Conservation (phyloP, 2,797 vertebrate species). For the Cyprinella venusta region DNA sequence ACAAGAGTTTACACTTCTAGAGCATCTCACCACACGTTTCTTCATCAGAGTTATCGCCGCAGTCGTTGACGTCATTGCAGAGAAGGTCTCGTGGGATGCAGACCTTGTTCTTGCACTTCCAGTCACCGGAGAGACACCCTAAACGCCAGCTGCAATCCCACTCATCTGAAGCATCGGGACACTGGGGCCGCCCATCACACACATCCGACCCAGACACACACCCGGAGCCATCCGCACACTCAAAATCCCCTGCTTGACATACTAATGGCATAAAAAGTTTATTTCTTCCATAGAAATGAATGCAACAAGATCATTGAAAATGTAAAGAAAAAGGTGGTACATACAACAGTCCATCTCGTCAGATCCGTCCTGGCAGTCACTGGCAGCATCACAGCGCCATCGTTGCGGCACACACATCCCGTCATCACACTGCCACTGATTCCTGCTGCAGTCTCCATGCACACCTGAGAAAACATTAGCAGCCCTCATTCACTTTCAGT, state of each 20-base stretch:
- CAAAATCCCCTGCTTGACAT: conserved; percentile 77
- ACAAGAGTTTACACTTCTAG: background rate
- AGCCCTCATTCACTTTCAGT: background rate
- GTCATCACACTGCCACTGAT: conserved; percentile 87
- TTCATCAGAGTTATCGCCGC: conserved; percentile 87
- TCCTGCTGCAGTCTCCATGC: conserved; percentile 62
- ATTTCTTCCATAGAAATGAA: background rate
- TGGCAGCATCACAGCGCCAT: conserved; percentile 84
- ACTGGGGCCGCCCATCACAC: conserved; percentile 81
- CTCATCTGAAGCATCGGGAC: conserved; percentile 81
- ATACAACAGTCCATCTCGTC: conserved; percentile 85
- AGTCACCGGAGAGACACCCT: conserved; percentile 81
- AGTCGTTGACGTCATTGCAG: conserved; percentile 83
- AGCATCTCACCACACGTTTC: conserved; percentile 79
- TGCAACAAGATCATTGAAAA: background rate
- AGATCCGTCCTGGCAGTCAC: conserved; percentile 89
- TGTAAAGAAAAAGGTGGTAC: conserved; percentile 55
- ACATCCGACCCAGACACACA: conserved; percentile 77
- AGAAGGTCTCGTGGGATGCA: conserved; percentile 79
- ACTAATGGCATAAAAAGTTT: conserved; percentile 35
- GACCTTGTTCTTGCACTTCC: conserved; percentile 83
- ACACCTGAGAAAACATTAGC: conserved; percentile 21
- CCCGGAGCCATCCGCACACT: conserved; percentile 74
- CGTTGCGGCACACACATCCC: conserved; percentile 78
- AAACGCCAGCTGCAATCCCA: conserved; percentile 71